Evolutionary conservation across 2,113 vertebrate species (phyloP).

Genomic region (Melanerpes formicivorus): DNA sequence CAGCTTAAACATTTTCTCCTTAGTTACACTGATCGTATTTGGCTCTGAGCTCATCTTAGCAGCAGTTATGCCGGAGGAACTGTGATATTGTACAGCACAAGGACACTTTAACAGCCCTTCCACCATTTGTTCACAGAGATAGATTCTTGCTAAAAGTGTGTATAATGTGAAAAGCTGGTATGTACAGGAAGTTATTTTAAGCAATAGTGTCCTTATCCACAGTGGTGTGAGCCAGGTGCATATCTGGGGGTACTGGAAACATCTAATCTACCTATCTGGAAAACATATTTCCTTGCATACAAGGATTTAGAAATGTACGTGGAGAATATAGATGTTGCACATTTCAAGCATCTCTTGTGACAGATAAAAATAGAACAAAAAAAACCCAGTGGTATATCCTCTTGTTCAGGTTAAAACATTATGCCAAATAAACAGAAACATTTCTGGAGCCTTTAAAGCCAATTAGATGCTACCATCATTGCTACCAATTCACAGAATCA

Average conservation of each 20-base stretch:
- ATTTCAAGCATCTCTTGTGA: neutral
- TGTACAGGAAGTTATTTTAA: neutral
- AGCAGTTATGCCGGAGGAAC: neutral
- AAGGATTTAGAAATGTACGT: neutral
- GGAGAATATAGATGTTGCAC: neutral
- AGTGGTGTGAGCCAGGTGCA: neutral
- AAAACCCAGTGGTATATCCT: neutral
- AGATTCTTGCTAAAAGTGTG: neutral
- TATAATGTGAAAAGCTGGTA: neutral
- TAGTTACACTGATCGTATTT: neutral
- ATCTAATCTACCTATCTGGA: neutral
- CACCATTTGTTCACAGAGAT: neutral
- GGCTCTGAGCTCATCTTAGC: neutral
- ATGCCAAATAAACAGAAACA: constrained; percentile 20
- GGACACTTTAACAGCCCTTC: neutral
- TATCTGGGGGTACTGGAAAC: neutral
- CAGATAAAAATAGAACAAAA: neutral
- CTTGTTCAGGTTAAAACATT: constrained; percentile 1
- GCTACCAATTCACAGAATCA: neutral
- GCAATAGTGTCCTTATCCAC: neutral
- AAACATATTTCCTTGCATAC: neutral
- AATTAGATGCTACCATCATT: neutral
- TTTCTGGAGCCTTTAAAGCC: neutral
- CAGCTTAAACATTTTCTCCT: neutral
- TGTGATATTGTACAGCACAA: neutral